Evolutionary conservation across 2,113 vertebrate species (phyloP).

Genomic region (Sigmodon hispidus): DNA sequence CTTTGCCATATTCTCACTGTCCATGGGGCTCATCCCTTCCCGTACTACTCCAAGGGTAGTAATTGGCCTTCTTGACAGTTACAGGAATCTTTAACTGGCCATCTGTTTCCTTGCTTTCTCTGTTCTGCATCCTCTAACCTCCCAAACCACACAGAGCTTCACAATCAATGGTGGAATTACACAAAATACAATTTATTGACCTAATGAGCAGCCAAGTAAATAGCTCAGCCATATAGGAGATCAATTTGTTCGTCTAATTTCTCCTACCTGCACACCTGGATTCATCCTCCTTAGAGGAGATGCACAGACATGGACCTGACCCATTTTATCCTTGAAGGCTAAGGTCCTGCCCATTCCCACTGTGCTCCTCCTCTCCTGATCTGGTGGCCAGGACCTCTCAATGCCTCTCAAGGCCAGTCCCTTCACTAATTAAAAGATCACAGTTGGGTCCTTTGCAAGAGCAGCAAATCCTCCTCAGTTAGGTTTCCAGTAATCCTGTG

Average conservation of each 20-base stretch:
- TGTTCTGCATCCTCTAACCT: not conserved
- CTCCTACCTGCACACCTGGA: not conserved
- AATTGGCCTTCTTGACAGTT: not conserved
- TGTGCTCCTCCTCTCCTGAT: not conserved
- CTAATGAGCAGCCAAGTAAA: conserved; percentile 79
- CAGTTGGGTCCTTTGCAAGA: not conserved
- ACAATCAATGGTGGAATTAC: conserved; percentile 67
- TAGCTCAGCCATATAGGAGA: conserved; percentile 54
- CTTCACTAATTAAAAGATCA: not conserved
- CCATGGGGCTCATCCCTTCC: not conserved
- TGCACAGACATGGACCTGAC: not conserved
- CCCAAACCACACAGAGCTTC: not conserved
- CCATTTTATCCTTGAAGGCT: not conserved
- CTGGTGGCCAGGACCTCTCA: not conserved
- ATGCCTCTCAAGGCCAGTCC: not conserved
- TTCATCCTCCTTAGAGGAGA: conserved; percentile 22
- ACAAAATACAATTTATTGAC: conserved; percentile 71
- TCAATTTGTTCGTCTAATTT: not conserved
- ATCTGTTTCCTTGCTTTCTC: not conserved
- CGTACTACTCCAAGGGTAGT: not conserved
- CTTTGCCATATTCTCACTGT: not conserved
- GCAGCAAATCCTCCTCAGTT: no score
- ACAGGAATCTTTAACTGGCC: not conserved
- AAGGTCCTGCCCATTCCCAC: not conserved
- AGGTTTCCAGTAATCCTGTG: not conserved